Evolutionary conservation across 2,113 vertebrate genomes (phyloP).

Genomic region (Oreochromis spilurus): DNA sequence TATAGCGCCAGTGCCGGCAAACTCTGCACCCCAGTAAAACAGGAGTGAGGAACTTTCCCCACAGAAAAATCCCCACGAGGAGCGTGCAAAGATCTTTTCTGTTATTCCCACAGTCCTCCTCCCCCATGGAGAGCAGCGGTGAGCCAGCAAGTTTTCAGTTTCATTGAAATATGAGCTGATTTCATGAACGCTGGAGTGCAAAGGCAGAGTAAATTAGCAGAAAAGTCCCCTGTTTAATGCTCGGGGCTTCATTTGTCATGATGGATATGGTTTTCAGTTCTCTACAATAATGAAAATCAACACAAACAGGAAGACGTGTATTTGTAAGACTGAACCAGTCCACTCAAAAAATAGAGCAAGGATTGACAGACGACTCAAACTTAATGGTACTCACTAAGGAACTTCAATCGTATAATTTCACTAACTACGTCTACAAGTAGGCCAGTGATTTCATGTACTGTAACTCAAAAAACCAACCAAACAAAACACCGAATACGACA

Average conservation of each 20-base stretch:
- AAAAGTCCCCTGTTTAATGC: not conserved
- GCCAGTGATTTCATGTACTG: fast-evolving
- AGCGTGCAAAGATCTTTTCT: not conserved
- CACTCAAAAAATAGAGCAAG: not conserved
- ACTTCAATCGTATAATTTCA: not conserved
- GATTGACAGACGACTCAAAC: not conserved
- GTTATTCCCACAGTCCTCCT: conserved; percentile 15
- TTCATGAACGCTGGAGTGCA: not conserved
- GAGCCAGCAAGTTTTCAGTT: not conserved
- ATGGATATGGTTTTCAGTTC: not conserved
- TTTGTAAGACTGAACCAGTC: not conserved
- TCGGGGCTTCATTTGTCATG: not conserved
- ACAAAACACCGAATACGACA: not conserved
- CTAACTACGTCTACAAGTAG: not conserved
- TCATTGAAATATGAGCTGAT: not conserved
- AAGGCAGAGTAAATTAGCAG: not conserved
- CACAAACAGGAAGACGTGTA: not conserved
- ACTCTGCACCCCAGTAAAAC: not conserved
- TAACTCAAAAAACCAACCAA: not conserved
- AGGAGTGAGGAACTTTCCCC: conserved; percentile 1
- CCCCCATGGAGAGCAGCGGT: conserved; percentile 9
- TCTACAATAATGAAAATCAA: not conserved
- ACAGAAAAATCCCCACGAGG: not conserved
- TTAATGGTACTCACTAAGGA: not conserved
- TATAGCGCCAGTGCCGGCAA: not conserved